Evolutionary conservation across 2,888 invertebrate genomes (phyloP).

Genomic region (Diplazon laetatorius): DNA sequence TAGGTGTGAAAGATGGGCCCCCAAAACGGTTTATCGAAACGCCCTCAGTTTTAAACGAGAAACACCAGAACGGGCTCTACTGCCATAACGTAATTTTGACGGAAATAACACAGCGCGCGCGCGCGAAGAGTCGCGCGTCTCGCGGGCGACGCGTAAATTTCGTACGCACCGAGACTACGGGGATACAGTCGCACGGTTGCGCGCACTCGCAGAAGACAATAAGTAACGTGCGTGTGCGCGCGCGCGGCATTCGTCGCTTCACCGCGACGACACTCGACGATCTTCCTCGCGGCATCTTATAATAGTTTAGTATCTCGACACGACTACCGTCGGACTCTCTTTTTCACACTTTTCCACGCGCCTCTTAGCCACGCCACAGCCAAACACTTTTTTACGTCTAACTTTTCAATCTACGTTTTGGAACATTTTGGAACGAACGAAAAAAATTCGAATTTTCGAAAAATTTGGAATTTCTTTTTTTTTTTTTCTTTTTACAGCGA

Average conservation of each 20-base stretch:
- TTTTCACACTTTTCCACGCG: constrained; percentile 60
- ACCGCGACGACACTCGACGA: constrained; percentile 67
- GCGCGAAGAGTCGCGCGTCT: constrained; percentile 37
- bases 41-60: constrained; percentile 64
- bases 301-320: constrained; percentile 77
- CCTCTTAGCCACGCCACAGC: constrained; percentile 52
- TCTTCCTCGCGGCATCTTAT: constrained; percentile 77
- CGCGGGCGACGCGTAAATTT: neutral
- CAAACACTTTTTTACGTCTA: too few relatives aligned
- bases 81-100: constrained; percentile 81
- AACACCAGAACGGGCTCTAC: constrained; percentile 72
- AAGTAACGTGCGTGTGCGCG: constrained; percentile 55
- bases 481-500: too few relatives aligned
- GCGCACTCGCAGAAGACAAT: constrained; percentile 56
- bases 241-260: too few relatives aligned
- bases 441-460: too few relatives aligned
- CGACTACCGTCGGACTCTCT: constrained; percentile 61
- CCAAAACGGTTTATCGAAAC: constrained; percentile 42
- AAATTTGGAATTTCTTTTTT: too few relatives aligned
- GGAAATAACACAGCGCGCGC: constrained; percentile 78
- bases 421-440: too few relatives aligned
- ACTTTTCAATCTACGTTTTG: too few relatives aligned
- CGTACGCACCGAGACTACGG: too few relatives aligned
- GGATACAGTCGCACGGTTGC: constrained; percentile 5
- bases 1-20: constrained; percentile 53